Base-by-base conservation (phyloP, 1,140 invertebrate species). In the Sinella curviseta region DNA sequence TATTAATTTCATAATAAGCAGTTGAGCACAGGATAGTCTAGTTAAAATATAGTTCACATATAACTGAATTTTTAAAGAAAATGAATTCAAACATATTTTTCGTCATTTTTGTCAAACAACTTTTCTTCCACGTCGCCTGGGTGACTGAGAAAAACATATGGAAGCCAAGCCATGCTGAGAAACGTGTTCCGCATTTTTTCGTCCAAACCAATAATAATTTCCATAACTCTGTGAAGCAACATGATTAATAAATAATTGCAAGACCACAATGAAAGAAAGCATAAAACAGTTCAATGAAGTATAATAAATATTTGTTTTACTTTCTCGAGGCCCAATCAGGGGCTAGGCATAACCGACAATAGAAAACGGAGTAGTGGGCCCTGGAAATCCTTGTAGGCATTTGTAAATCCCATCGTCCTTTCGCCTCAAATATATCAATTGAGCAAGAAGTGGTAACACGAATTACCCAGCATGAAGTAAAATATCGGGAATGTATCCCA, bases 1-100 rank as follows among this genome's bases (percentile, higher is more conserved):
- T n/a, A n/a, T n/a, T n/a, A n/a, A n/a, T n/a, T n/a, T n/a, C n/a
- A n/a, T n/a, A n/a, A 24, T 81, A 54, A 20, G 24, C 24, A 30
- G 17, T 34, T 16, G 77, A 79, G 28, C 74, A 78, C 26, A 79
- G 28, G 60, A 81, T 31, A 24, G 24, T 77, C 80, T 81, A 36
- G 16, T n/a, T n/a, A n/a, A n/a, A n/a, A n/a, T n/a, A n/a, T n/a
- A n/a, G n/a, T n/a, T n/a, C n/a, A n/a, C n/a, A n/a, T n/a, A n/a
- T n/a, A n/a, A n/a, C n/a, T n/a, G n/a, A n/a, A n/a, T n/a, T n/a
- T n/a, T n/a, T n/a, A n/a, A n/a, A n/a, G n/a, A n/a, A n/a, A n/a
- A n/a, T n/a, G n/a, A n/a, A n/a, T n/a, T n/a, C n/a, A n/a, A n/a
- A n/a, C n/a, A n/a, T n/a, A n/a, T n/a, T n/a, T n/a, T n/a, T 12